Base-by-base conservation (phyloP, 2,888 invertebrate genomes). In the Dryobotodes eremita region DNA sequence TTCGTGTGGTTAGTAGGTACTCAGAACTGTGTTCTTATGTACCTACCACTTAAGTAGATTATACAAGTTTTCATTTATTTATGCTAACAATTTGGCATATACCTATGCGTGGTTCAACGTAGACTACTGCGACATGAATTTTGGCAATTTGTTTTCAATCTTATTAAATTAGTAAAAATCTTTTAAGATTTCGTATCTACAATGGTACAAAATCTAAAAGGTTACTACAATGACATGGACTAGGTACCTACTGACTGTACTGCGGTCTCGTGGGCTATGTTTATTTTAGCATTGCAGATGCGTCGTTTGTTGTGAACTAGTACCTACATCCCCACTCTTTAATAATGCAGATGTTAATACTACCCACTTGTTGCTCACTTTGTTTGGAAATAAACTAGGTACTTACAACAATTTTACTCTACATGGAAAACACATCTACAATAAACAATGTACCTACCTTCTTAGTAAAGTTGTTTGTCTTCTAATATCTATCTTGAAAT, bases 241-340 rank as follows among this genome's bases (percentile, higher is more conserved):
- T 80, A 80, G 72, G 76, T 72, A 57, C n/a, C 46, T 66, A n/a
- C n/a, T 46, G 48, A 20, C n/a, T 77, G 48, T 77, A 69, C 61
- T 83, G 85, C 74, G 85, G 86, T 85, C 87, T 75, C 84, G 48
- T 20, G 76, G 81, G 87, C 79, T 79, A 89, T 91, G 87, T 90
- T 90, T 91, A 91, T 91, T 91, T 89, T 86, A 90, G 83, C 89
- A 89, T 89, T 90, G 90, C 91, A 91, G 91, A 89, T 89, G 89
- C 88, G 90, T 89, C 88, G 87, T 87, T 86, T 85, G 84, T 86
- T 88, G 77, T 79, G 68, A 82, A 77, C 87, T 77, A 78, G 75
- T 42, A 42, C 42, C 42, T 70, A 86, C 84, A 85, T 85, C 86
- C 86, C 69, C 75, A 80, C 80, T 73, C 81, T 87, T 92, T 88